These are phyloP conservation scores for Ophion ventricosus DNA, from an alignment of 2,888 invertebrate genomes.

Conservation along the genomic window DNA sequence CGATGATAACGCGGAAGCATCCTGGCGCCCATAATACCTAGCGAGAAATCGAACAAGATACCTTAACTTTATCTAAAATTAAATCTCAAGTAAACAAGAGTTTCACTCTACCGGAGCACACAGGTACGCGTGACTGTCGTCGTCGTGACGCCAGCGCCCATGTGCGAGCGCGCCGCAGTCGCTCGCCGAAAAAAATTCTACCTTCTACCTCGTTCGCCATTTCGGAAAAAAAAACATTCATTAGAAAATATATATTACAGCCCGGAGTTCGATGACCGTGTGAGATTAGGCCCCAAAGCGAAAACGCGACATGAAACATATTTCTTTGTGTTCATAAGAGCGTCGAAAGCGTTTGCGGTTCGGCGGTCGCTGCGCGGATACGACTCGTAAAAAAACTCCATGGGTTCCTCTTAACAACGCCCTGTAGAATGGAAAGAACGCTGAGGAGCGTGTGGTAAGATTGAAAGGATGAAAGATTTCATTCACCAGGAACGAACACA, in stretches of 20 bases:
- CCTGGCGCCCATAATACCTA: constrained; percentile 42
- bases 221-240: constrained; percentile 52
- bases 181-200: constrained; percentile 43
- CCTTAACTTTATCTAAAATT: constrained; percentile 71
- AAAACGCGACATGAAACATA: constrained; percentile 31
- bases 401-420: background rate
- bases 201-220: constrained; percentile 37
- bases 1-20: constrained; percentile 59
- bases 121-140: constrained; percentile 26
- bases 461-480: background rate
- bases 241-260: constrained; percentile 36
- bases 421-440: background rate
- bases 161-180: background rate
- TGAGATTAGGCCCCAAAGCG: constrained; percentile 36
- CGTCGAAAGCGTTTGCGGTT: constrained; percentile 41
- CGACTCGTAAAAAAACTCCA: constrained; percentile 44
- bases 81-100: constrained; percentile 71
- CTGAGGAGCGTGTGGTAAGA: background rate
- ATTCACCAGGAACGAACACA: background rate
- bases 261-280: too few relatives aligned
- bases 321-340: constrained; percentile 26
- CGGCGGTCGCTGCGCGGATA: constrained; percentile 36
- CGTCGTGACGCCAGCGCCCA: constrained; percentile 54
- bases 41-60: constrained; percentile 48
- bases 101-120: constrained; percentile 39